Conservation (phyloP, 2,888 invertebrate species). For the Pomacea canaliculata region DNA sequence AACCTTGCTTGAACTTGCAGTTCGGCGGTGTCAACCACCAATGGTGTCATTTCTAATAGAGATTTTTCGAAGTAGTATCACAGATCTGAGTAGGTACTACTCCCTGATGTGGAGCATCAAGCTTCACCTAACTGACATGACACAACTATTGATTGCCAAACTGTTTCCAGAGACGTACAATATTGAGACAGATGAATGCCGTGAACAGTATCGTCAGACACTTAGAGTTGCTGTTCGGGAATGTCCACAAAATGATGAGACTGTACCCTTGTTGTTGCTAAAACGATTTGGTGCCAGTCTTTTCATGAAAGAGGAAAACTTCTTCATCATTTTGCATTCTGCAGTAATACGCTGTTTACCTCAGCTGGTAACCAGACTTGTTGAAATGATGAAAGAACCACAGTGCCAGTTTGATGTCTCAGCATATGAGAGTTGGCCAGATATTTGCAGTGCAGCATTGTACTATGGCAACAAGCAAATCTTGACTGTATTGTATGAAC, state of each 20-base stretch:
- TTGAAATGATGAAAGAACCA: background rate
- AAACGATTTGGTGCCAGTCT: slow-evolving; percentile 8
- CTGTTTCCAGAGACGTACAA: background rate
- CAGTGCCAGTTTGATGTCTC: background rate
- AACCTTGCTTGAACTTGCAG: slow-evolving; percentile 5
- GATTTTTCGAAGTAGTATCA: background rate
- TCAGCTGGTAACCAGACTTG: slow-evolving; percentile 1
- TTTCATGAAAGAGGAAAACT: slow-evolving; percentile 4
- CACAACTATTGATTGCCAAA: background rate
- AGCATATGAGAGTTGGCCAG: background rate
- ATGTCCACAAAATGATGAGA: slow-evolving; percentile 2
- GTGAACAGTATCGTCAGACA: background rate
- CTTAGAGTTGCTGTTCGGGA: slow-evolving; percentile 1
- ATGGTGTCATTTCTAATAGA: slow-evolving; percentile 9
- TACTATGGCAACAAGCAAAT: slow-evolving; percentile 9
- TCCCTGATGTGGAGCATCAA: slow-evolving; percentile 8
- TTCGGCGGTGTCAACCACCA: background rate
- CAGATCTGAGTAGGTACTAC: background rate
- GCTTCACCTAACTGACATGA: background rate
- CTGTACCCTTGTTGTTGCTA: slow-evolving; percentile 1
- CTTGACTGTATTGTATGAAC: background rate
- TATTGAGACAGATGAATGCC: background rate
- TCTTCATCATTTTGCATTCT: slow-evolving; percentile 5
- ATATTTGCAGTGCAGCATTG: slow-evolving; percentile 7
- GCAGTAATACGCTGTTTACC: background rate